Evolutionary conservation across 2,797 vertebrate genomes (phyloP), one percentile per base, ranked within the genome.

Genomic region (Spea hammondii): DNA sequence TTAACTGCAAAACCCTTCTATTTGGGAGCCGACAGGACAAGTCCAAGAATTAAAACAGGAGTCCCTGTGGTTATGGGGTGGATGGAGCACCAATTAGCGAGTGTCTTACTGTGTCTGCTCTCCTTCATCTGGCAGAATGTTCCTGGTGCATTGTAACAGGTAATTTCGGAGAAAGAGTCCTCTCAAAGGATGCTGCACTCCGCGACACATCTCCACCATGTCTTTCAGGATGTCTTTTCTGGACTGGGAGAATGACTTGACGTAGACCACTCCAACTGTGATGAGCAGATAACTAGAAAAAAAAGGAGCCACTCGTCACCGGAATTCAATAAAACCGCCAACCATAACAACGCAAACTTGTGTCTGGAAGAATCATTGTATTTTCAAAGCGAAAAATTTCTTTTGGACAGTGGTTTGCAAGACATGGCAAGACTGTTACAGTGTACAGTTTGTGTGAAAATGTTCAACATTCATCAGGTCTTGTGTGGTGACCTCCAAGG

Each of bases 141-240:
- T 99, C 82, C 98, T 94, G 17, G 98, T 99, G 87, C 98, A 99
- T 86, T 99, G 97, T 83, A 99, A 86, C 75, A 99, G 92, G 87
- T 99, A 99, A 90, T 99, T 99, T 70, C 97, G 92, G 83, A 99
- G 95, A 86, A 99, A 99, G 4, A 99, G 92, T 6, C 98, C 98
- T 55, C 97, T 90, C 65, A 99, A 91, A 0, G 98, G 98, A 88
- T 99, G 98, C 86, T 99, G 98, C 44, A 99, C 98, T 1, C 98
- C 98, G 1, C 97, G 96, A 66, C 97, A 99, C 98, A 99, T 99
- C 88, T 99, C 98, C 14, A 99, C 97, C 87, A 99, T 88, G 85
- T 99, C 98, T 90, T 99, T 99, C 79, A 99, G 87, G 74, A 99
- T 99, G 84, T 99, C 98, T 79, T 98, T 99, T 49, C 97, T 94